Conservation (phyloP, 2,113 vertebrate species). For the Zosterops pallidus region DNA sequence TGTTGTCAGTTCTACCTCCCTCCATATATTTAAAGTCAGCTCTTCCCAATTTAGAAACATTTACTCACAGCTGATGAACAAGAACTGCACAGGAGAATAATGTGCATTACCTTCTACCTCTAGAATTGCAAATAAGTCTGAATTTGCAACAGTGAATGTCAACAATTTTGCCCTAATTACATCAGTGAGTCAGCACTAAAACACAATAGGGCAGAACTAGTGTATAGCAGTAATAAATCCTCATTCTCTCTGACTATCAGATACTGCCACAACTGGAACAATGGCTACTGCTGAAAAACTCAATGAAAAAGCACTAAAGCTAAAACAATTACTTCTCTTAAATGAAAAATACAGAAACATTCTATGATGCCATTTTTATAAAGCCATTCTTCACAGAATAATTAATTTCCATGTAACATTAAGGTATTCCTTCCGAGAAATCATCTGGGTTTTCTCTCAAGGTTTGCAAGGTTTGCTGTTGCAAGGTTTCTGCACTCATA, state of each 20-base stretch:
- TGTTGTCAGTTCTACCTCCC: background rate
- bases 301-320: background rate
- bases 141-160: background rate
- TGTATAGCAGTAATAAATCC: background rate
- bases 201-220: background rate
- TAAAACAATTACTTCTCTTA: background rate
- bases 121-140: background rate
- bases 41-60: background rate
- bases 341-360: background rate
- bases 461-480: background rate
- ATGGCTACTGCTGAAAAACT: background rate
- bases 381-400: background rate
- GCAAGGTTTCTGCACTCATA: background rate
- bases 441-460: background rate
- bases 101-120: background rate
- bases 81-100: background rate
- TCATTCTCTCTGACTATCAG: background rate
- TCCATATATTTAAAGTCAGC: background rate
- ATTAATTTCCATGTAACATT: background rate
- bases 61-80: background rate
- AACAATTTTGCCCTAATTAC: conserved; percentile 15
- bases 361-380: background rate
- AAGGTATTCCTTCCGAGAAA: background rate
- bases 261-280: background rate
- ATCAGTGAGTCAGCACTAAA: background rate